phyloP scores from a whole-genome alignment of 2,113 vertebrate species.

The Thunnus thynnus region DNA sequence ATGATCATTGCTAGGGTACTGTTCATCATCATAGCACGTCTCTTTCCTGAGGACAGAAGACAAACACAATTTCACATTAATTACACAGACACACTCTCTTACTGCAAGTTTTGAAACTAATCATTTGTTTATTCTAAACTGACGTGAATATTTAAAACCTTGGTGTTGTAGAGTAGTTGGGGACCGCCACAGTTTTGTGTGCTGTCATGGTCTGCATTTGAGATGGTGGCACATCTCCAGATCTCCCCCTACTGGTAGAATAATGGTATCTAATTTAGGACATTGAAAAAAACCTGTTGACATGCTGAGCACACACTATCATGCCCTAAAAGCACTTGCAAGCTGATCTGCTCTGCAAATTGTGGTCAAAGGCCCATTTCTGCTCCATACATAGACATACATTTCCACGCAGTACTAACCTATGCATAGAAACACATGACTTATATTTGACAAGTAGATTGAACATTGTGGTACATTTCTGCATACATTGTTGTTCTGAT shows the following conservation, averaged over 20 bases:
- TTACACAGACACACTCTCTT: not conserved
- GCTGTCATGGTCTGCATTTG: not conserved
- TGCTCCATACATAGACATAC: too few relatives aligned
- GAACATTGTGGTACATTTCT: too few relatives aligned
- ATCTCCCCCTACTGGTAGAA: constrained; percentile 40
- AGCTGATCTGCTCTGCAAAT: not conserved
- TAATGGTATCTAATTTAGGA: not conserved
- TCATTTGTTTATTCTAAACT: not conserved
- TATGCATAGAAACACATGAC: not conserved
- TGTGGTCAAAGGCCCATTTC: too few relatives aligned
- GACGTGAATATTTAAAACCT: constrained; percentile 27
- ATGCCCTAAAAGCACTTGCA: not conserved
- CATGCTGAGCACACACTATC: not conserved
- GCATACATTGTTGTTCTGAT: too few relatives aligned
- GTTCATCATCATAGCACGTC: not conserved
- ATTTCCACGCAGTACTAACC: not conserved
- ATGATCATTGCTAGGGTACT: not conserved
- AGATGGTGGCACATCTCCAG: not conserved
- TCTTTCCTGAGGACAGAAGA: constrained; percentile 37
- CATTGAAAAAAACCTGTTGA: too few relatives aligned
- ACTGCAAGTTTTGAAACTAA: too few relatives aligned
- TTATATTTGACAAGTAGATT: not conserved
- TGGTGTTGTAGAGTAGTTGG: not conserved
- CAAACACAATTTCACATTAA: constrained; percentile 1
- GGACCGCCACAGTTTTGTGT: constrained; percentile 1